phyloP scores from a whole-genome alignment of 2,113 vertebrate genomes.

The Nannospalax galili region DNA sequence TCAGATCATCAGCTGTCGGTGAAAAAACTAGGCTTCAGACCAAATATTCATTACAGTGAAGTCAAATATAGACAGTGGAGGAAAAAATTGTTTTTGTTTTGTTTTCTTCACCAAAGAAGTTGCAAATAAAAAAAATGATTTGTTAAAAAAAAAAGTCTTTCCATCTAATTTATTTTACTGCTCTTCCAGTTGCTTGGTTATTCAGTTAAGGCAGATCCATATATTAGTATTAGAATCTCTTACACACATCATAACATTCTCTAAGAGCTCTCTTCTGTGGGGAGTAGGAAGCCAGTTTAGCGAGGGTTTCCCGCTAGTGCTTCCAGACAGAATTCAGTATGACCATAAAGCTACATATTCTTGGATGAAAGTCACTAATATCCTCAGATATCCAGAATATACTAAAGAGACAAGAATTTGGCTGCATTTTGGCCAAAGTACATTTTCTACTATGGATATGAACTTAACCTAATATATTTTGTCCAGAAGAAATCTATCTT shows the following conservation, averaged over 20 bases:
- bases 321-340: neutral
- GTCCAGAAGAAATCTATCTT: neutral
- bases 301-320: neutral
- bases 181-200: neutral
- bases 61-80: neutral
- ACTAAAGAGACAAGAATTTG: neutral
- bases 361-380: neutral
- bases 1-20: neutral
- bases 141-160: slow-evolving; percentile 39
- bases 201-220: neutral
- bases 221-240: slow-evolving; percentile 4
- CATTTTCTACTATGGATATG: neutral
- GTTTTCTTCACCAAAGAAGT: neutral
- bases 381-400: slow-evolving; percentile 2
- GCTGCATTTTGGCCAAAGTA: neutral
- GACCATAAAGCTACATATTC: neutral
- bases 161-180: slow-evolving; percentile 3
- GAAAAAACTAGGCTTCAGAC: slow-evolving; percentile 6
- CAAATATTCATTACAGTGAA: slow-evolving; percentile 24
- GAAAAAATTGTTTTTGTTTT: neutral
- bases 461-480: slow-evolving; percentile 8
- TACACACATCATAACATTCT: neutral
- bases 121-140: neutral
- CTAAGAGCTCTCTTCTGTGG: neutral
- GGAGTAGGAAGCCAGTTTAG: neutral